Evolutionary conservation across 1,140 invertebrate genomes (phyloP), one percentile per base, ranked within the genome.

Genomic region (Muscidifurax raptorellus): DNA sequence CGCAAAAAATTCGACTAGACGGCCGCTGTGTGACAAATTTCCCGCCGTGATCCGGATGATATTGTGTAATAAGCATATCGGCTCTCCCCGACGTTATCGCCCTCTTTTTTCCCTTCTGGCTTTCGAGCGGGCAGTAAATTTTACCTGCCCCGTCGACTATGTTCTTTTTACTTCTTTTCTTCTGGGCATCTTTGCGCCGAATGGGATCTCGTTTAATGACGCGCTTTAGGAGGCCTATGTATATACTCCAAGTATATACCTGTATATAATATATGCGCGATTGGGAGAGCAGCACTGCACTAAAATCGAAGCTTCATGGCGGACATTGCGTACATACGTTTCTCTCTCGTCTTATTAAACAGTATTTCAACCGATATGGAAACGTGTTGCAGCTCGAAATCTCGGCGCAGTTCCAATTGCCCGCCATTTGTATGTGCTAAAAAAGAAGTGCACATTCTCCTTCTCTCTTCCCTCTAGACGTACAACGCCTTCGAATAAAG

Each of bases 361-460:
- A 18, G 52, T 59, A 59, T 59, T 18, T 59, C 52, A n/a, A 4
- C n/a, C 52, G 22, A n/a, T n/a, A n/a, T 59, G 52, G 52, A n/a
- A 59, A 22, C 52, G 52, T n/a, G 22, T 7, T n/a, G 52, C 52
- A 59, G 52, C 6, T 59, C 52, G 52, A 69, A 69, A 69, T 69
- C 67, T 30, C 67, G 25, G 27, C 25, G 10, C 67, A 28, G 9
- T 69, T 28, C 52, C 52, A 18, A 59, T 59, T 59, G 52, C 52
- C 52, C 15, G 13, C 52, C 22, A 59, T 59, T 59, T 59, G 52
- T 59, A 59, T 59, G 18, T 59, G 52, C 22, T 69, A 69, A 69
- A 30, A 69, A 69, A 69, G 67, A 69, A 69, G 25, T 59, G 67
- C 67, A n/a, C n/a, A 28, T n/a, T 10, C 52, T 59, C 52, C n/a